Evolutionary conservation across 2,888 invertebrate genomes (phyloP), one percentile per base, ranked within the genome.

Genomic region (Eremobia ochroleuca): DNA sequence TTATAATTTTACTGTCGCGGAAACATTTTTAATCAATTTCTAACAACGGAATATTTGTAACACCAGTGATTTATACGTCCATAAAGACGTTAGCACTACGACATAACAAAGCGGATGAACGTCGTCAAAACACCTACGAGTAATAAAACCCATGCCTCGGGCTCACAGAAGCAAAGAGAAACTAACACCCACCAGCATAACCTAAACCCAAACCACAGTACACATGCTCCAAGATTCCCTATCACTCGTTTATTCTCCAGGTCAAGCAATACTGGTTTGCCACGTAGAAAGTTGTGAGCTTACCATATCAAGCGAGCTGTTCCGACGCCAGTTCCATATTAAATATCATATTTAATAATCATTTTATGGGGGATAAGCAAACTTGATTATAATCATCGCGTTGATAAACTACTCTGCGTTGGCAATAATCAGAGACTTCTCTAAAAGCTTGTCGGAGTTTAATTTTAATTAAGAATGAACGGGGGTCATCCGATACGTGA

Each of bases 161-260:
- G 95, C 94, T 86, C 85, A 92, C 94, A 94, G 94, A 93, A 94
- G 94, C 92, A 83, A 92, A 92, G 95, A 92, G 94, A 95, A 95
- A 95, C 91, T 90, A 91, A 88, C 78, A 75, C 58, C 52, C 73
- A 71, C 92, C 93, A 93, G 46, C 78, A 67, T 89, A 90, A 77
- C 79, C 82, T 87, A 93, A 92, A 61, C 93, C 83, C 75, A 81
- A 72, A 76, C 69, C 71, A 80, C 70, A 65, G 90, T 18, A 82
- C 67, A 72, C 25, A 46, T 34, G 58, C 64, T 69, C 37, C 55
- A 34, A 18, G 25, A 65, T 81, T 40, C 52, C 64, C 37, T 77
- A 87, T 83, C 88, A 83, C 81, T 65, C 73, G 79, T 81, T 80
- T 82, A 85, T 73, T 76, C 86, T 90, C 85, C 77, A 83, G 92